Percentiles rank a stretch among this genome's conserved stretches.
These are phyloP conservation scores for Chinchilla lanigera DNA, from an alignment of 2,113 vertebrate genomes.

Conservation along the genomic window DNA sequence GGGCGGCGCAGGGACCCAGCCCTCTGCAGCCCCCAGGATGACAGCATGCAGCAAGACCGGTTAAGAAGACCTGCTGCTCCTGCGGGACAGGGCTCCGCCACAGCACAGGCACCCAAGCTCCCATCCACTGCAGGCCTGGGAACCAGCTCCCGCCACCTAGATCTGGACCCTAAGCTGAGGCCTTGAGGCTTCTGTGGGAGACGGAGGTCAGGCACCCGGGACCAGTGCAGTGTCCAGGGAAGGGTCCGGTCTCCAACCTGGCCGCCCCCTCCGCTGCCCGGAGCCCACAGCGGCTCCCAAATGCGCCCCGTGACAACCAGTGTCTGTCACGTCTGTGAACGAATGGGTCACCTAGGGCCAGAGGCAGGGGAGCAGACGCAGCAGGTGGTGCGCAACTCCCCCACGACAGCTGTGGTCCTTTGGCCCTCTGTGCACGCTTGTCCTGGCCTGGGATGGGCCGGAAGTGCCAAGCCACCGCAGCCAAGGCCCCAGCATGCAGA, in stretches of 20 bases:
- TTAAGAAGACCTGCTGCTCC: neutral
- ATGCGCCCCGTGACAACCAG: neutral
- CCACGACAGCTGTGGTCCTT: neutral
- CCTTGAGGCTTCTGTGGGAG: neutral
- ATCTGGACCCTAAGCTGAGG: neutral
- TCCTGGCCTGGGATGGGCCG: neutral
- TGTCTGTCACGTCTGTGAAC: neutral
- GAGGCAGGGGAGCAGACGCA: neutral
- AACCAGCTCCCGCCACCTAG: neutral
- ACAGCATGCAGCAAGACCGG: neutral
- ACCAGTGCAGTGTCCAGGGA: neutral
- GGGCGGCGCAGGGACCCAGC: neutral
- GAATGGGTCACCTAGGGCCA: neutral
- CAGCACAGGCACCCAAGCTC: accelerated
- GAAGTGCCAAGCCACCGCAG: neutral
- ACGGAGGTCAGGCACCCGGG: neutral
- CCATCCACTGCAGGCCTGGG: neutral
- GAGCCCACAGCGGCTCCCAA: neutral
- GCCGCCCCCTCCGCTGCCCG: neutral
- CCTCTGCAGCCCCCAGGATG: neutral
- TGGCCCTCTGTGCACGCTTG: neutral
- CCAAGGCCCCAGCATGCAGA: too few relatives aligned
- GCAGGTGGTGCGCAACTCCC: accelerated
- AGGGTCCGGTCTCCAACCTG: neutral
- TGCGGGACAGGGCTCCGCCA: neutral